Percentiles rank a stretch among this genome's conserved stretches.
Evolutionary conservation across 23 tunicate species (phyloP).

Genomic region (Ascidia mentula): DNA sequence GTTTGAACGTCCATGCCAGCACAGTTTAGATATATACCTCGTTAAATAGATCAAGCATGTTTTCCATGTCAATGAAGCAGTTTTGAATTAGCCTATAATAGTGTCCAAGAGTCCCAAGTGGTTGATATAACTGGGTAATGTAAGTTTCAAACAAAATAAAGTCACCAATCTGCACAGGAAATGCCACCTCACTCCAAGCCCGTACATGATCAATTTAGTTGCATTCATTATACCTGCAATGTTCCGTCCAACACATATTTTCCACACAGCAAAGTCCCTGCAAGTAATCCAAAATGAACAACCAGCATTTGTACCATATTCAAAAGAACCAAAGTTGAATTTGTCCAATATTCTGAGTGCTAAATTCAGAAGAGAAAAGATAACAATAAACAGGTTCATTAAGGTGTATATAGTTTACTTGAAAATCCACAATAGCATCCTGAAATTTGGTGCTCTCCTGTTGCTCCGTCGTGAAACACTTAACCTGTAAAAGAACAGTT

Average conservation of each 20-base stretch:
- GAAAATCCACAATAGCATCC: background rate
- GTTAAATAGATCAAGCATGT: constrained; percentile 89
- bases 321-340: constrained; percentile 50
- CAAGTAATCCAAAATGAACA: constrained; percentile 71
- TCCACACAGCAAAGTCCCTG: constrained; percentile 82
- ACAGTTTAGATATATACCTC: constrained; percentile 39
- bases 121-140: constrained; percentile 92
- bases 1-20: background rate
- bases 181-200: too few relatives aligned
- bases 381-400: background rate
- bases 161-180: constrained; percentile 86
- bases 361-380: background rate
- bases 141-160: constrained; percentile 94
- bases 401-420: background rate
- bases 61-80: constrained; percentile 90
- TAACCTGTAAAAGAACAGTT: background rate
- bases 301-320: constrained; percentile 51
- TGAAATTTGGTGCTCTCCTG: background rate
- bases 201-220: background rate
- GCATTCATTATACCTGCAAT: constrained; percentile 73
- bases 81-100: constrained; percentile 91
- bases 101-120: constrained; percentile 85
- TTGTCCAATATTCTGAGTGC: constrained; percentile 73
- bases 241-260: constrained; percentile 70
- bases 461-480: background rate